A percentile compares a stretch with the other conserved stretches of the same genome.
Evolutionary conservation across 1,140 invertebrate species (phyloP).

Genomic region (Leptonema lineaticorne): DNA sequence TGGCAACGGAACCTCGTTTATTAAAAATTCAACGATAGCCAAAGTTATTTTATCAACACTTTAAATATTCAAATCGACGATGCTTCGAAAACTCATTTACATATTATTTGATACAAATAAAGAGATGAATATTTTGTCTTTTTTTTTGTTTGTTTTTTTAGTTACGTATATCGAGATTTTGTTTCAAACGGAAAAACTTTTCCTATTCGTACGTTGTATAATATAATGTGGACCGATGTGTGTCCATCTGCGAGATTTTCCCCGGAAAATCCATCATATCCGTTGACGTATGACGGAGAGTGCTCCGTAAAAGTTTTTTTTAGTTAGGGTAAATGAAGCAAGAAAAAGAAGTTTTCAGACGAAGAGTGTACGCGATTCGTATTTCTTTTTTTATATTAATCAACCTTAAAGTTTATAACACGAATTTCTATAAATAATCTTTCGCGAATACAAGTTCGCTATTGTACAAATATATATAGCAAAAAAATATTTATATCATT

Average conservation of each 20-base stretch:
- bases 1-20: too few species aligned
- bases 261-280: constrained; percentile 6
- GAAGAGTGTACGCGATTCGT: background rate
- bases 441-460: too few species aligned
- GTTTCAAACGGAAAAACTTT: background rate
- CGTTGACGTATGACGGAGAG: background rate
- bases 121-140: too few species aligned
- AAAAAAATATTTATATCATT: too few species aligned
- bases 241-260: constrained; percentile 12
- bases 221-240: background rate
- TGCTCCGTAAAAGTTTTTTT: background rate
- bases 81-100: too few species aligned
- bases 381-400: background rate
- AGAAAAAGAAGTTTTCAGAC: background rate
- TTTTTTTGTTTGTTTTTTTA: too few species aligned
- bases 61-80: too few species aligned
- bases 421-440: too few species aligned
- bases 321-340: background rate
- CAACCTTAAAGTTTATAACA: background rate
- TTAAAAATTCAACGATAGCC: too few species aligned
- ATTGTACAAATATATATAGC: too few species aligned
- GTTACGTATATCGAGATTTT: background rate
- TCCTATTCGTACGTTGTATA: background rate
- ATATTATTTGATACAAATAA: too few species aligned
- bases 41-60: too few species aligned